Conservation (phyloP, 2,113 vertebrate genomes). For the Salvelinus alpinus region DNA sequence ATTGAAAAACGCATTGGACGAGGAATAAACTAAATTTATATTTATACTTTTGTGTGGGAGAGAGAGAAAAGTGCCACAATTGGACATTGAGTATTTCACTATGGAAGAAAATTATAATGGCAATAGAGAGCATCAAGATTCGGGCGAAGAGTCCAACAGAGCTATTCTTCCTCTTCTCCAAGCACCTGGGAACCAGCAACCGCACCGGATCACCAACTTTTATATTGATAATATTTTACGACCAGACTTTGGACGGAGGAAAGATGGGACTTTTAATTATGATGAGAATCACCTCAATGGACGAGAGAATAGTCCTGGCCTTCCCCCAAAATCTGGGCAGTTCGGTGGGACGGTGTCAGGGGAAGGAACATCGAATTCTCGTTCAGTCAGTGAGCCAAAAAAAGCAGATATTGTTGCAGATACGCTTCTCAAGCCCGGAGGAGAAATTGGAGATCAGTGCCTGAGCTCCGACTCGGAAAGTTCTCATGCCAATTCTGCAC, state of each 20-base stretch:
- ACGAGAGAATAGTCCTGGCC: constrained; percentile 49
- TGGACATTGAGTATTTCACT: constrained; percentile 57
- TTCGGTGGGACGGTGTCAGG: constrained; percentile 48
- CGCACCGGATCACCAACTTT: constrained; percentile 88
- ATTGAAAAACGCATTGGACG: constrained; percentile 17
- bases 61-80: constrained; percentile 49
- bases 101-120: constrained; percentile 84
- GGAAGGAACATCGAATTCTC: constrained; percentile 72
- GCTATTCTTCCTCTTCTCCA: constrained; percentile 73
- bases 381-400: constrained; percentile 61
- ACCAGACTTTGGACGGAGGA: constrained; percentile 87
- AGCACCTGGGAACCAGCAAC: constrained; percentile 78
- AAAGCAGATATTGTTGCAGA: constrained; percentile 68
- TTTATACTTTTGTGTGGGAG: constrained; percentile 21
- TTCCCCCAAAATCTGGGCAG: constrained; percentile 52
- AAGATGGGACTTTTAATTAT: constrained; percentile 62
- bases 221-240: constrained; percentile 93
- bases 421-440: constrained; percentile 66
- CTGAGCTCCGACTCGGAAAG: constrained; percentile 84
- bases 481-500: constrained; percentile 78
- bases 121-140: constrained; percentile 63
- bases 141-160: constrained; percentile 75
- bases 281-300: constrained; percentile 50
- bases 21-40: constrained; percentile 24
- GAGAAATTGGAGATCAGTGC: constrained; percentile 73